These are phyloP conservation scores for Sialia sialis DNA, from an alignment of 2,113 vertebrate genomes.

Conservation along the genomic window DNA sequence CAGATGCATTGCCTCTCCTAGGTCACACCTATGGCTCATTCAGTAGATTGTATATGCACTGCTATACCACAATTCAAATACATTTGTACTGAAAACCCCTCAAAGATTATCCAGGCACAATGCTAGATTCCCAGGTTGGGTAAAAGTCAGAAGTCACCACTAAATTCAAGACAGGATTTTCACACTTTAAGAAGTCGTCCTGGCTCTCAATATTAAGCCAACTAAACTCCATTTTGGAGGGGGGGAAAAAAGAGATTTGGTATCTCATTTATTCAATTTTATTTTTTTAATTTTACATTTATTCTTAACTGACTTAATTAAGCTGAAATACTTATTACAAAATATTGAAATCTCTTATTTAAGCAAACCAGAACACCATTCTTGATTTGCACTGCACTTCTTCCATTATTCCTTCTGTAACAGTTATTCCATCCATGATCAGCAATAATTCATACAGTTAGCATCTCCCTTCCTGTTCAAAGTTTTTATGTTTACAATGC, in stretches of 20 bases:
- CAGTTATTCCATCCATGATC: not conserved
- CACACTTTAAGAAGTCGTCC: not conserved
- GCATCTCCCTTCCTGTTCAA: not conserved
- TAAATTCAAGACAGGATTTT: not conserved
- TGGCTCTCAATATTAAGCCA: not conserved
- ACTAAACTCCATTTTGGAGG: not conserved
- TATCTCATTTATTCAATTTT: not conserved
- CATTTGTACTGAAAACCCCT: not conserved
- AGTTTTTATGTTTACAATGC: not conserved
- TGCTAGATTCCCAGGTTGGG: not conserved
- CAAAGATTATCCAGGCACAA: not conserved
- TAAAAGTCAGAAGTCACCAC: not conserved
- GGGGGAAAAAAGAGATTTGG: fast-evolving
- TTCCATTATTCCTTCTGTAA: not conserved
- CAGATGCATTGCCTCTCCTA: not conserved
- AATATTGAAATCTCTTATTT: not conserved
- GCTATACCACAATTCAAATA: not conserved
- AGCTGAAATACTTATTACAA: not conserved
- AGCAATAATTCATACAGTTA: not conserved
- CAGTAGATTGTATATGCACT: not conserved
- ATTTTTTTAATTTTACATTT: not conserved
- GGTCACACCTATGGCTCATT: not conserved
- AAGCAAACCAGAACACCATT: not conserved
- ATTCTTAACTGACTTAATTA: not conserved
- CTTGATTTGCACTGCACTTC: not conserved